Conservation (phyloP, 2,888 invertebrate species). For the Synergus japonicus region DNA sequence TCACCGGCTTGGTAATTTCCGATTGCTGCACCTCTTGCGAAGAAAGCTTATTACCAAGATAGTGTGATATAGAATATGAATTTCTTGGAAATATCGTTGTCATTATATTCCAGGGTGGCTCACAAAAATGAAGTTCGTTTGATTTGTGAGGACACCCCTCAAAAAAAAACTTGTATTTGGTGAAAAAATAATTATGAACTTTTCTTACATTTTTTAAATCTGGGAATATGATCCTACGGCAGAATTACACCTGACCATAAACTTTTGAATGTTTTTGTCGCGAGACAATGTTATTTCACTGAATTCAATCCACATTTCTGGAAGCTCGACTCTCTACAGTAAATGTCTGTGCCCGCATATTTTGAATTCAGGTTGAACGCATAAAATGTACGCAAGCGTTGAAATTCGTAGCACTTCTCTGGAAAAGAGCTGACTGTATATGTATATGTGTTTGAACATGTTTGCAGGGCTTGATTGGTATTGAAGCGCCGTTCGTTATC, state of each 20-base stretch:
- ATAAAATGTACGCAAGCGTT: neutral
- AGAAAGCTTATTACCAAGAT: neutral
- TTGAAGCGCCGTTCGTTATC: slow-evolving; percentile 48
- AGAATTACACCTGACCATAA: no score
- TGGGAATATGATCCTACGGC: no score
- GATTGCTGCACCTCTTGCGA: neutral
- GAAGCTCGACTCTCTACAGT: neutral
- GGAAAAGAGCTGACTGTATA: neutral
- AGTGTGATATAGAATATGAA: neutral
- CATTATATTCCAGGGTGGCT: neutral
- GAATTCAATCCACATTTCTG: neutral
- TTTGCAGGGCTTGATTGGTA: neutral
- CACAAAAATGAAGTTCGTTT: no score
- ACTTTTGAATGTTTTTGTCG: no score
- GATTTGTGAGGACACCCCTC: no score
- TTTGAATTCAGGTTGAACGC: neutral
- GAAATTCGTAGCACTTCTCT: neutral
- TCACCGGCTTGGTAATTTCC: slow-evolving; percentile 4
- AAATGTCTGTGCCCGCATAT: neutral
- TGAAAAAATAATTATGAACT: no score
- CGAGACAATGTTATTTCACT: neutral
- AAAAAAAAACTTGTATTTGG: no score
- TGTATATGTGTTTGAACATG: neutral
- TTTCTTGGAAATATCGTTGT: neutral
- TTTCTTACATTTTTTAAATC: no score